Evolutionary conservation across 1,140 invertebrate genomes (phyloP).

Genomic region (Drosophila lowei): DNA sequence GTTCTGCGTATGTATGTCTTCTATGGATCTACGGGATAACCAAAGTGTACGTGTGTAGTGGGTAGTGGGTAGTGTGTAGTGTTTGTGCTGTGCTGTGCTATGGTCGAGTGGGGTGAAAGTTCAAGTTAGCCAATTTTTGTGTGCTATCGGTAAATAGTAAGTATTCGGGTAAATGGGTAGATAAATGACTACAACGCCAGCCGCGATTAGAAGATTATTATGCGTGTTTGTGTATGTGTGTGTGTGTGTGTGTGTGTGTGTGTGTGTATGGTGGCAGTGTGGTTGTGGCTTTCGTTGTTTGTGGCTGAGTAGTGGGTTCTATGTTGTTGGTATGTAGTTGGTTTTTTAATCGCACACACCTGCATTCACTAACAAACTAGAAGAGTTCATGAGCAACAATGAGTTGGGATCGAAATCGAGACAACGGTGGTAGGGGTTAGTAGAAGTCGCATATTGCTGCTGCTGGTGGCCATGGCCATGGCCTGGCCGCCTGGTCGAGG

Average conservation of each 20-base stretch:
- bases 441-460: slow-evolving; percentile 79
- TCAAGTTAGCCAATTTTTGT: slow-evolving; percentile 50
- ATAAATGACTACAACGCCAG: slow-evolving; percentile 36
- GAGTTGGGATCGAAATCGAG: slow-evolving; percentile 82
- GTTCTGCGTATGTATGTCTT: slow-evolving; percentile 56
- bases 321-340: slow-evolving; percentile 20
- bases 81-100: slow-evolving; percentile 2
- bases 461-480: slow-evolving; percentile 23
- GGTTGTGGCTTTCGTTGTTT: slow-evolving; percentile 14
- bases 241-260: slow-evolving; percentile 21
- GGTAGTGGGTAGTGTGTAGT: slow-evolving; percentile 21
- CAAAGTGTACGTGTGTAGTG: slow-evolving; percentile 22
- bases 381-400: slow-evolving; percentile 83
- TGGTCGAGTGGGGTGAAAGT: slow-evolving; percentile 28
- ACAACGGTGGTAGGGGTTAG: slow-evolving; percentile 78
- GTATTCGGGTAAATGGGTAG: slow-evolving; percentile 16
- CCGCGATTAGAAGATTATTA: slow-evolving; percentile 22
- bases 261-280: slow-evolving; percentile 12
- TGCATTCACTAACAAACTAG: slow-evolving; percentile 83
- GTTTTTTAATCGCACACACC: slow-evolving; percentile 75
- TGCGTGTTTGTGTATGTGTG: slow-evolving; percentile 13
- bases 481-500: slow-evolving; percentile 72
- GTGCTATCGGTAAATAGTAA: slow-evolving; percentile 31
- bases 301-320: slow-evolving; percentile 32
- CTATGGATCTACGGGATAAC: slow-evolving; percentile 10